Evolutionary conservation across 2,888 invertebrate species (phyloP), one percentile per base, ranked within the genome.

Genomic region (Imbricaverruca yamaguchii): DNA sequence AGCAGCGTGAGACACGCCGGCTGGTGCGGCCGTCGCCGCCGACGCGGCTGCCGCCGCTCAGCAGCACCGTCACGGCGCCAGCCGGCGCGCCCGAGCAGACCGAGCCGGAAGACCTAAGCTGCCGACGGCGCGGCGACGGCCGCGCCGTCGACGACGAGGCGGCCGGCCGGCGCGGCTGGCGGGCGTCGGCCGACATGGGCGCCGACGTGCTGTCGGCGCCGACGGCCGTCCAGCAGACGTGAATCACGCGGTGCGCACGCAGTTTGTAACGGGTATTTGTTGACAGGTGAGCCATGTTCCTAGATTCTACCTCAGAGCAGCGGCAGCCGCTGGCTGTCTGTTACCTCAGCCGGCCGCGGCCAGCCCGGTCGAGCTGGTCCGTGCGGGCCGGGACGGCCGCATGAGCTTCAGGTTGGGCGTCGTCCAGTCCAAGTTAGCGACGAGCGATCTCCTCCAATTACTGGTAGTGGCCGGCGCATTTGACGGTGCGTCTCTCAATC

Each of bases 51-150:
- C 67, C 80, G 18, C 81, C 83, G 55, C 84, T 55, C 57, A 74
- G 23, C 18, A 69, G 56, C 79, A 56, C 53, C 81, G 79, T 65
- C 80, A 65, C 65, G 12, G 80, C 81, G 63, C 74, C 74, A 8
- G 74, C 74, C 23, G 57, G 80, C 74, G 67, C 80, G n/a, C 82
- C 83, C 53, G 83, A 80, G 56, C 96, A 96, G 89, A 95, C 95
- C 4, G 95, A 95, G 87, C 96, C 96, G 12, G 95, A 96, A 87
- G 96, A 96, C 87, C 89, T 96, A 83, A 83, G 83, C 69, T 69
- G 82, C 59, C 81, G 53, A 7, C 74, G 74, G 2, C 8, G 39
- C 74, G 6, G 18, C 53, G 9, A 18, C 18, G 25, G 18, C 74
- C 53, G 15, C 74, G 74, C 15, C 53, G 53, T 18, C 15, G 18